Evolutionary conservation across 2,888 invertebrate species (phyloP).

Genomic region (Allolobophora icterica): DNA sequence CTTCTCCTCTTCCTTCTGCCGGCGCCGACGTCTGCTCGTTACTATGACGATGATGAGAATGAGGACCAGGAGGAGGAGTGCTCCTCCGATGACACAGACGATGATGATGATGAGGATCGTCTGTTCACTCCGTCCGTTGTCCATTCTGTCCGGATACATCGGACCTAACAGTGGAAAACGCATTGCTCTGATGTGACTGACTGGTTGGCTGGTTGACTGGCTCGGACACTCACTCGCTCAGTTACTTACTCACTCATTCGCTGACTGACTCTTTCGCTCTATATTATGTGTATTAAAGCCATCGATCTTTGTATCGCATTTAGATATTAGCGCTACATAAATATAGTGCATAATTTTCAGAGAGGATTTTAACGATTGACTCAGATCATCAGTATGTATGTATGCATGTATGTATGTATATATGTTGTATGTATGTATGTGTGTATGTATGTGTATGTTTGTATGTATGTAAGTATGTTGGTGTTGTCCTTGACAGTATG

Average conservation of each 20-base stretch:
- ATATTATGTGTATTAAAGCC: no score
- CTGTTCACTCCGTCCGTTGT: neutral
- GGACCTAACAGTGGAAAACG: neutral
- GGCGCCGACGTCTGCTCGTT: conserved; percentile 13
- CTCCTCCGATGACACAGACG: conserved; percentile 32
- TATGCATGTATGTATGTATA: no score
- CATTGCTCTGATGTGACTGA: neutral
- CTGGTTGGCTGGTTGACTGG: neutral
- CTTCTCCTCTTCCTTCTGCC: neutral
- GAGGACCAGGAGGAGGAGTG: conserved; percentile 41
- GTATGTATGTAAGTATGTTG: no score
- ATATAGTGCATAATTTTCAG: no score
- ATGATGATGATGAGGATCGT: conserved; percentile 40
- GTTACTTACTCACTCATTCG: no score
- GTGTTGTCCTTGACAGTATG: no score
- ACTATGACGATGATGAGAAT: conserved; percentile 25
- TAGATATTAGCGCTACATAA: no score
- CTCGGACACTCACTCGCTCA: neutral
- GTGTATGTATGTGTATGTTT: no score
- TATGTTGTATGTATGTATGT: no score
- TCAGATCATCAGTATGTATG: no score
- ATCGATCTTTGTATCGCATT: no score
- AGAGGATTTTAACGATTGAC: no score
- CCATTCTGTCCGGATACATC: neutral
- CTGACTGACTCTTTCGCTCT: neutral